Evolutionary conservation across 2,888 invertebrate genomes (phyloP).

Genomic region (Ennomos fuscantarius): DNA sequence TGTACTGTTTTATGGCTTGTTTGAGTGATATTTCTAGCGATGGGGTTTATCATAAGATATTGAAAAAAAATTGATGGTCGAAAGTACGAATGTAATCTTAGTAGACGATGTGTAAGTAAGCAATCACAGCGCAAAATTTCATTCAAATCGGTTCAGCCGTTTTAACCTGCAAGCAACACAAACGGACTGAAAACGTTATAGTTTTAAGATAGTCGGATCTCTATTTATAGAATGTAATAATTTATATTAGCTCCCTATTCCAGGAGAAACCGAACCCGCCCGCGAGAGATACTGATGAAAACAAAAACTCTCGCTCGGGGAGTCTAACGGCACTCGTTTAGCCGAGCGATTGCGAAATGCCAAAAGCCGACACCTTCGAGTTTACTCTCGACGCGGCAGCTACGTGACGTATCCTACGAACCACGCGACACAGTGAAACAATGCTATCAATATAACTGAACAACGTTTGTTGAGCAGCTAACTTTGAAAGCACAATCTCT

Average conservation of each 20-base stretch:
- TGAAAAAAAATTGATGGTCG: too few species aligned
- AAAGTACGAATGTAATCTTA: too few species aligned
- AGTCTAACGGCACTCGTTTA: slow-evolving; percentile 78
- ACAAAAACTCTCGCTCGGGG: slow-evolving; percentile 68
- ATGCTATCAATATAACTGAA: slow-evolving; percentile 1
- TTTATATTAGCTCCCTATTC: slow-evolving; percentile 20
- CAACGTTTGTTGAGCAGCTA: slow-evolving; percentile 1
- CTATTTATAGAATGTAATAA: too few species aligned
- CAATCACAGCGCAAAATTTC: too few species aligned
- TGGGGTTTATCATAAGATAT: too few species aligned
- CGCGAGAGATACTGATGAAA: slow-evolving; percentile 53
- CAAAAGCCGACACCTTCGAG: slow-evolving; percentile 23
- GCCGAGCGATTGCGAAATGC: slow-evolving; percentile 24
- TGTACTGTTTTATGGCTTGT: too few species aligned
- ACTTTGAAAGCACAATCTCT: slow-evolving; percentile 1
- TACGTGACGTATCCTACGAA: slow-evolving; percentile 11
- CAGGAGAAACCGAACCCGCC: slow-evolving; percentile 60
- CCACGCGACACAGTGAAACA: neutral
- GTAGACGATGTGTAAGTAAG: too few species aligned
- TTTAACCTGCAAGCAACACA: too few species aligned
- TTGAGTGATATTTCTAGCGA: too few species aligned
- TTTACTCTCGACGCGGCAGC: slow-evolving; percentile 39
- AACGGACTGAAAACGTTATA: too few species aligned
- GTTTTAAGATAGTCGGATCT: too few species aligned
- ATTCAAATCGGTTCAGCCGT: too few species aligned